These are phyloP conservation scores for Chiloscyllium plagiosum DNA, from an alignment of 2,113 vertebrate genomes.

Conservation along the genomic window DNA sequence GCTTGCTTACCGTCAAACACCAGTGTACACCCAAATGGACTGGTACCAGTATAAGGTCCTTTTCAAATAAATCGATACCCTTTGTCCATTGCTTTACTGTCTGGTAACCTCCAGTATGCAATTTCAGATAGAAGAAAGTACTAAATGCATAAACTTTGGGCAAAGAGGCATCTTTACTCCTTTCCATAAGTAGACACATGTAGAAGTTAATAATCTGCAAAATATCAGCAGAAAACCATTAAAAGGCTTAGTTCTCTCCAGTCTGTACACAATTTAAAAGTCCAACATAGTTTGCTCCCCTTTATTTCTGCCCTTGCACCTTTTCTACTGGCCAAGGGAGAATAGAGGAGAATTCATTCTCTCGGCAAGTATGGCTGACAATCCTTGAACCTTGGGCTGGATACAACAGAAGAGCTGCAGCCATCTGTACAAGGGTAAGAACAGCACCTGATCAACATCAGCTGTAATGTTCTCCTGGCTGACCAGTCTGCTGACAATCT, in stretches of 20 bases:
- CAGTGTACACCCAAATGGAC: conserved; percentile 79
- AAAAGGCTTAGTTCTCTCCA: background rate
- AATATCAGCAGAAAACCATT: conserved; percentile 20
- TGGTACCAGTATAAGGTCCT: conserved; percentile 78
- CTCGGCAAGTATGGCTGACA: too few species aligned
- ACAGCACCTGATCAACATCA: background rate
- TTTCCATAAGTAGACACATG: conserved; percentile 75
- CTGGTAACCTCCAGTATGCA: conserved; percentile 62
- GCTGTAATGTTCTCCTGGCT: background rate
- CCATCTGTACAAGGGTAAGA: background rate
- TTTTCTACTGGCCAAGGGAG: background rate
- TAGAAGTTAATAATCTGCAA: conserved; percentile 90
- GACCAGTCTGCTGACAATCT: background rate
- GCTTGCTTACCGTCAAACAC: conserved; percentile 75
- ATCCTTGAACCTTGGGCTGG: background rate
- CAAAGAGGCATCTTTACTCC: conserved; percentile 56
- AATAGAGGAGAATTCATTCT: background rate
- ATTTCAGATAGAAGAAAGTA: conserved; percentile 85
- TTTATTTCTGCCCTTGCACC: background rate
- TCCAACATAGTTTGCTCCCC: background rate
- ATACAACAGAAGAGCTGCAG: background rate
- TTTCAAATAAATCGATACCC: conserved; percentile 71
- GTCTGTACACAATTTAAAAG: background rate
- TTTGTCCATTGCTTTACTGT: conserved; percentile 84
- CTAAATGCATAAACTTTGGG: conserved; percentile 74